Base-by-base conservation (phyloP, 2,113 vertebrate species). In the human region DNA sequence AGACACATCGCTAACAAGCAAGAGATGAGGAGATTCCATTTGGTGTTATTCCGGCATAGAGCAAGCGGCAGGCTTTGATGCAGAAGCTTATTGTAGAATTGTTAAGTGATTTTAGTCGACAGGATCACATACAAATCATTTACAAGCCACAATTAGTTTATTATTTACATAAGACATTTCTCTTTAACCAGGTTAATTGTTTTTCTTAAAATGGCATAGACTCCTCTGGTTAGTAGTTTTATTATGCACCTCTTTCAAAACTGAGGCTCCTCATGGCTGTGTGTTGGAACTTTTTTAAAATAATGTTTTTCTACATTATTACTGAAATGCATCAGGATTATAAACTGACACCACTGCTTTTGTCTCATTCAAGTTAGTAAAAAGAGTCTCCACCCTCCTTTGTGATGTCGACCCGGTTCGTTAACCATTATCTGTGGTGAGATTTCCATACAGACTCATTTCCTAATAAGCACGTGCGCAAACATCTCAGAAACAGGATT, bases 401-500 rank as follows among this genome's bases (percentile, higher is more conserved):
- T 98, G 98, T 97, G 98, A 98, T 98, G 99, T 98, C 98, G 98
- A 98, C 98, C 99, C 97, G 78, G 98, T 99, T 99, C 99, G 81
- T 99, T 99, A 99, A 99, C 99, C 98, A 99, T 98, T 98, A 99
- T 99, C 99, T 98, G 96, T 98, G 99, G 99, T 98, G 99, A 98
- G 98, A 99, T 99, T 99, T 99, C 99, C 99, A 98, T 99, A 99
- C 98, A 98, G 99, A 99, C 99, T 99, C 99, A 99, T 98, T 99
- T 99, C 98, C 99, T 99, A 99, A 98, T 99, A 99, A 99, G 99
- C 99, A 99, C 99, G 98, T 99, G 99, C 99, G 99, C 99, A 99
- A 99, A 99, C 99, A 99, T 99, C 99, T 99, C 99, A 99, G 99
- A 99, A 99, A 99, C 99, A 99, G 99, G 99, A 98, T 99, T 99